These are phyloP conservation scores for Picathartes gymnocephalus DNA, from an alignment of 2,113 vertebrate genomes.

Conservation along the genomic window DNA sequence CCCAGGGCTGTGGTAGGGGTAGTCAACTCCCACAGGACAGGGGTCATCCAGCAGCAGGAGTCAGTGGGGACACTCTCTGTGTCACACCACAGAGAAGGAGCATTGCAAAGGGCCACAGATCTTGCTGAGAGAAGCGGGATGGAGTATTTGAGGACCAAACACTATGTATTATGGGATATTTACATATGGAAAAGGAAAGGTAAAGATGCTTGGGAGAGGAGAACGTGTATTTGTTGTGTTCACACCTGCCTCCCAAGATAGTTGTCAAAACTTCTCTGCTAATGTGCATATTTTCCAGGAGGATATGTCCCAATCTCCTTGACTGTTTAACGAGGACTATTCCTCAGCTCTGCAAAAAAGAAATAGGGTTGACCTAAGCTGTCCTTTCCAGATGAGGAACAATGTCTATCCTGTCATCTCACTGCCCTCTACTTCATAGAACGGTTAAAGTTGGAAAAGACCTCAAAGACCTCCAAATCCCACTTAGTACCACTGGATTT, in stretches of 20 bases:
- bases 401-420: not conserved
- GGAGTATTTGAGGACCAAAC: not conserved
- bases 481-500: not conserved
- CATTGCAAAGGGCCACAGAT: not conserved
- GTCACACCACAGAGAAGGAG: not conserved
- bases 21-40: rapidly evolving
- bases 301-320: not conserved
- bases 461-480: not conserved
- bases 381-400: not conserved
- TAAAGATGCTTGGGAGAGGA: not conserved
- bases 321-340: rapidly evolving
- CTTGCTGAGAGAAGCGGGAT: not conserved
- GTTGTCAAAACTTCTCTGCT: not conserved
- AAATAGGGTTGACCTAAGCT: not conserved
- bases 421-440: not conserved
- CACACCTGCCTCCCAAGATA: not conserved
- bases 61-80: not conserved
- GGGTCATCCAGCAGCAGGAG: not conserved
- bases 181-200: not conserved
- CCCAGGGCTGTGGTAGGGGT: not conserved
- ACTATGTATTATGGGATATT: rapidly evolving
- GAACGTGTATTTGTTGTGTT: not conserved
- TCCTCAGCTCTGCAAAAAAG: not conserved
- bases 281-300: rapidly evolving
- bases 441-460: not conserved